Evolutionary conservation across 2,888 invertebrate species (phyloP).

Genomic region (Pheosia tremula): DNA sequence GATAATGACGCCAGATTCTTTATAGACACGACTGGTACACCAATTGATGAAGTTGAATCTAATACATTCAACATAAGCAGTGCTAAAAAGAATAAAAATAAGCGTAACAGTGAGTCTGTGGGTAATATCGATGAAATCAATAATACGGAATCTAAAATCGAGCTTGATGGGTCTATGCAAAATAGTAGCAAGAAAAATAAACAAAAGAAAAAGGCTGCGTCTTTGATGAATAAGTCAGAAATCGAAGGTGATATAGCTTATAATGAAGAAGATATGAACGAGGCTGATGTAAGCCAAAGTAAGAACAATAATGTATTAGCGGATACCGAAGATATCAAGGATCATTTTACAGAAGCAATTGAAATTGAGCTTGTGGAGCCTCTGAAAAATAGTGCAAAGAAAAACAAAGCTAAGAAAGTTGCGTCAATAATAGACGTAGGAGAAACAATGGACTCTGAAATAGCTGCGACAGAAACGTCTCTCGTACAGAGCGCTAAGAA

Average conservation of each 20-base stretch:
- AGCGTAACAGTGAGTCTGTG: background rate
- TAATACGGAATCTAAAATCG: background rate
- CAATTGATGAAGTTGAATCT: constrained; percentile 7
- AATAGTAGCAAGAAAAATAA: constrained; percentile 3
- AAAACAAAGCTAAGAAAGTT: background rate
- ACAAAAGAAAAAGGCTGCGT: background rate
- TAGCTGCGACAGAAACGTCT: constrained; percentile 1
- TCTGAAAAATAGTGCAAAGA: background rate
- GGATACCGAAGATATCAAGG: background rate
- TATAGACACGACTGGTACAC: constrained; percentile 48
- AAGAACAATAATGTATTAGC: background rate
- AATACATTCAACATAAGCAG: constrained; percentile 10
- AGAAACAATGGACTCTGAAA: constrained; percentile 15
- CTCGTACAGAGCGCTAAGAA: constrained; percentile 2
- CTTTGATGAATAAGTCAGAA: background rate
- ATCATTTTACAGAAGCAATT: background rate
- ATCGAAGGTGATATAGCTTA: background rate
- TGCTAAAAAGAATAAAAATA: background rate
- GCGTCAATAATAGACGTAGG: background rate
- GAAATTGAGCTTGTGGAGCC: constrained; percentile 5
- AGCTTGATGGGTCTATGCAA: background rate
- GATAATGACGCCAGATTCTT: constrained; percentile 37
- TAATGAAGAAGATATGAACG: background rate
- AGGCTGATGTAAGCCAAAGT: background rate
- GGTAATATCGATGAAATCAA: background rate